Evolutionary conservation across 2,888 invertebrate genomes (phyloP).

Genomic region (Mesorhabditis sp.): DNA sequence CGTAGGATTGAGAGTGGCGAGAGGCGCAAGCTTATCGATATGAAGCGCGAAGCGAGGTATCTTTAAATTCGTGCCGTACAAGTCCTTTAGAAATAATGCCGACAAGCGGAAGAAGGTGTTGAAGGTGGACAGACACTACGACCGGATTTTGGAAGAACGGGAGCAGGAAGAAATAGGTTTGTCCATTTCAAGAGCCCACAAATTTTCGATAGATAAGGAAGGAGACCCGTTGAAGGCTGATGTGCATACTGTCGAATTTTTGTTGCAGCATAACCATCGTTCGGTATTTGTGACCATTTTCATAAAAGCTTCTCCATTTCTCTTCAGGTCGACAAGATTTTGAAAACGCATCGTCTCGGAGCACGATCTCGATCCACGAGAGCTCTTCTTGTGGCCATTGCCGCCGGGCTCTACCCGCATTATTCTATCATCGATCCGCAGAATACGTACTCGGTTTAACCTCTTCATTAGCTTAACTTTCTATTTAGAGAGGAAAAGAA

Average conservation of each 20-base stretch:
- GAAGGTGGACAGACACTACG: conserved; percentile 55
- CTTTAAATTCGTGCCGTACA: conserved; percentile 57
- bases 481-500: conserved; percentile 45
- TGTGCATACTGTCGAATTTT: conserved; percentile 41
- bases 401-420: conserved; percentile 90
- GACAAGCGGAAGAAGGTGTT: conserved; percentile 68
- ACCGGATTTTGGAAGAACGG: conserved; percentile 39
- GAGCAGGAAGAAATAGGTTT: conserved; percentile 33
- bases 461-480: not conserved
- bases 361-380: conserved; percentile 13
- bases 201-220: conserved; percentile 25
- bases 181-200: not conserved
- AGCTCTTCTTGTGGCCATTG: conserved; percentile 67
- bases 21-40: conserved; percentile 76
- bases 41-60: conserved; percentile 69
- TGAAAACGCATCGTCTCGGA: conserved; percentile 26
- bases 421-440: conserved; percentile 88
- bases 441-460: conserved; percentile 75
- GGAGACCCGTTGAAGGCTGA: conserved; percentile 35
- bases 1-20: conserved; percentile 76
- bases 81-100: conserved; percentile 23
- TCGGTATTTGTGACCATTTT: not conserved
- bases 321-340: conserved; percentile 13
- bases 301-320: not conserved
- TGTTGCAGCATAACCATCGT: conserved; percentile 33